Percentiles rank a stretch among this genome's conserved stretches.
These are phyloP conservation scores for Cecidostiba fungosa DNA, from an alignment of 2,888 invertebrate species.

Conservation along the genomic window DNA sequence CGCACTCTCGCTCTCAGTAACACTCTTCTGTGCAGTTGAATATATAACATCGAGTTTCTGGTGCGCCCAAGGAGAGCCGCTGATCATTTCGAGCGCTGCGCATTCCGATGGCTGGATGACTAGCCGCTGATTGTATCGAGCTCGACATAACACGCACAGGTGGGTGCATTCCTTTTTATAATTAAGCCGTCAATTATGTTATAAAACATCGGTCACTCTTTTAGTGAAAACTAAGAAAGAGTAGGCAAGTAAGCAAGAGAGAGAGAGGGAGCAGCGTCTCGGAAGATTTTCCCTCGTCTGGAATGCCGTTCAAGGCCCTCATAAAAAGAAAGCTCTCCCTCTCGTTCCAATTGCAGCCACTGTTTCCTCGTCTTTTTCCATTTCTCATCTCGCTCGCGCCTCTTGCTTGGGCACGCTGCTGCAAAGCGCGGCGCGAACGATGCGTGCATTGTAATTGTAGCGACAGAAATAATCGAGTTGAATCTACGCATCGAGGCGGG, in stretches of 20 bases:
- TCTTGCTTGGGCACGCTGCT: no score
- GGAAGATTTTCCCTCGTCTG: conserved; percentile 56
- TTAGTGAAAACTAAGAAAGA: no score
- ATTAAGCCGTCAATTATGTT: no score
- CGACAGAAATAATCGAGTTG: no score
- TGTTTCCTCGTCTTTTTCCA: conserved; percentile 54
- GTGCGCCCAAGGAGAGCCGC: background rate
- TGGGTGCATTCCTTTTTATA: background rate
- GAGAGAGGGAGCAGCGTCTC: conserved; percentile 49
- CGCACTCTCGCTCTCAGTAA: no score
- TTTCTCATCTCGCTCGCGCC: conserved; percentile 47
- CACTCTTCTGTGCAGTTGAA: background rate
- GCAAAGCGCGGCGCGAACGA: no score
- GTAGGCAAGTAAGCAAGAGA: no score
- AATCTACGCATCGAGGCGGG: no score
- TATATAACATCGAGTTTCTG: background rate
- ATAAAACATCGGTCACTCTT: no score
- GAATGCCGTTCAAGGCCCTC: conserved; percentile 57
- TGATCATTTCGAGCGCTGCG: background rate
- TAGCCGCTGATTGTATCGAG: background rate
- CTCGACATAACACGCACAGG: conserved; percentile 14
- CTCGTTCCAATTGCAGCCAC: conserved; percentile 48
- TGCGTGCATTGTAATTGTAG: no score
- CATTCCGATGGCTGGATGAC: background rate
- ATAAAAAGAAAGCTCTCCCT: conserved; percentile 45